These are phyloP conservation scores for Athetis lepigone DNA, from an alignment of 2,888 invertebrate species.

Conservation along the genomic window DNA sequence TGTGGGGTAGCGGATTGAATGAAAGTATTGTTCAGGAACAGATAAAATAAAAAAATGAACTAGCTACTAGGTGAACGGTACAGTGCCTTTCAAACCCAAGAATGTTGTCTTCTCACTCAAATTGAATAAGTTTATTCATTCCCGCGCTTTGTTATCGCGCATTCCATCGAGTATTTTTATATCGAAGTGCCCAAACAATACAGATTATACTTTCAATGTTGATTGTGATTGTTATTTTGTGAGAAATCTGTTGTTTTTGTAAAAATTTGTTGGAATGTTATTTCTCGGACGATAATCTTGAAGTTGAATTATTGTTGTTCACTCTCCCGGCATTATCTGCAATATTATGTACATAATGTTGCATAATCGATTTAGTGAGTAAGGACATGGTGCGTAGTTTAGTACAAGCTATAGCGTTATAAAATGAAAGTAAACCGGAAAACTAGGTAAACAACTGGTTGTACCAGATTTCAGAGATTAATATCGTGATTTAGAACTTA, in stretches of 20 bases:
- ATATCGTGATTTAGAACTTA: constrained; percentile 38
- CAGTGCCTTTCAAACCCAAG: constrained; percentile 83
- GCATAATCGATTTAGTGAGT: background rate
- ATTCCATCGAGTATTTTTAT: constrained; percentile 66
- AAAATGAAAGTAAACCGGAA: constrained; percentile 41
- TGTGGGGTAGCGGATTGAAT: constrained; percentile 83
- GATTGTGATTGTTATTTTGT: constrained; percentile 27
- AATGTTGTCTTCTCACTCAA: constrained; percentile 86
- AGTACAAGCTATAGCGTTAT: constrained; percentile 37
- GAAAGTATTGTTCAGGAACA: constrained; percentile 85
- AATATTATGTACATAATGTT: background rate
- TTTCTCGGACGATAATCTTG: constrained; percentile 21
- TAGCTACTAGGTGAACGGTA: constrained; percentile 74
- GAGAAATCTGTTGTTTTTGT: constrained; percentile 18
- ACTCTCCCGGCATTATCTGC: constrained; percentile 27
- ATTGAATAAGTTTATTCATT: constrained; percentile 89
- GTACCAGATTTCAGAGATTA: constrained; percentile 48
- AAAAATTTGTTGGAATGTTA: constrained; percentile 8
- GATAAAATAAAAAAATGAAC: constrained; percentile 76
- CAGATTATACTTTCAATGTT: constrained; percentile 46
- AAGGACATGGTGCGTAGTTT: constrained; percentile 31
- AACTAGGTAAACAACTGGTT: constrained; percentile 41
- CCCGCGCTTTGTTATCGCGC: constrained; percentile 81
- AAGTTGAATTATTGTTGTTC: constrained; percentile 25
- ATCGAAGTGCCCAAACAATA: constrained; percentile 69